Conservation (phyloP, 2,113 vertebrate species). For the Halcyon malimbica region DNA sequence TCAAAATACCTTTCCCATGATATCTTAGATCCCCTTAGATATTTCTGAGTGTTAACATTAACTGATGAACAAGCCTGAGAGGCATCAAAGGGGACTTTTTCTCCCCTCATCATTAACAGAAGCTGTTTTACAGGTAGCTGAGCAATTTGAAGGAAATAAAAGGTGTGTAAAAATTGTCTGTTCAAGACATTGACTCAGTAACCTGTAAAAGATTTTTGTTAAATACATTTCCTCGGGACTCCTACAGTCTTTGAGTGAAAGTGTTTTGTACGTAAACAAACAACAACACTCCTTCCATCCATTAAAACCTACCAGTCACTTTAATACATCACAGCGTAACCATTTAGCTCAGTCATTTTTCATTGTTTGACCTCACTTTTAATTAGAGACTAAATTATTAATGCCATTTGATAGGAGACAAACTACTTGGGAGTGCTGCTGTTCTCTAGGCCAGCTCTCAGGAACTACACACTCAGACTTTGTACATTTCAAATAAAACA, state of each 20-base stretch:
- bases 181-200: slow-evolving; percentile 45
- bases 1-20: not conserved
- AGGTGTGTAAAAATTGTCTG: slow-evolving; percentile 40
- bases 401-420: slow-evolving; percentile 79
- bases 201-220: slow-evolving; percentile 65
- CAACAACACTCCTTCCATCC: slow-evolving; percentile 50
- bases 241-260: slow-evolving; percentile 25
- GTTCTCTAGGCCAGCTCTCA: slow-evolving; percentile 68
- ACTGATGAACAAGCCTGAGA: slow-evolving; percentile 3
- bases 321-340: slow-evolving; percentile 69
- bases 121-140: slow-evolving; percentile 27
- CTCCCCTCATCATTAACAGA: not conserved
- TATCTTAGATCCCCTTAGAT: slow-evolving; percentile 11
- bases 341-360: slow-evolving; percentile 78
- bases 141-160: slow-evolving; percentile 41
- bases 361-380: slow-evolving; percentile 89
- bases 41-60: slow-evolving; percentile 17
- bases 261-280: slow-evolving; percentile 25
- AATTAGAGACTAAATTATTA: slow-evolving; percentile 90
- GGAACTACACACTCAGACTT: slow-evolving; percentile 70
- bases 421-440: slow-evolving; percentile 68
- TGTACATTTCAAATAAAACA: slow-evolving; percentile 76
- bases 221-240: slow-evolving; percentile 58
- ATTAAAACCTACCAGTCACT: slow-evolving; percentile 66
- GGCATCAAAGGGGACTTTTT: not conserved